phyloP scores from a whole-genome alignment of 2,113 vertebrate genomes.

The Python bivittatus region DNA sequence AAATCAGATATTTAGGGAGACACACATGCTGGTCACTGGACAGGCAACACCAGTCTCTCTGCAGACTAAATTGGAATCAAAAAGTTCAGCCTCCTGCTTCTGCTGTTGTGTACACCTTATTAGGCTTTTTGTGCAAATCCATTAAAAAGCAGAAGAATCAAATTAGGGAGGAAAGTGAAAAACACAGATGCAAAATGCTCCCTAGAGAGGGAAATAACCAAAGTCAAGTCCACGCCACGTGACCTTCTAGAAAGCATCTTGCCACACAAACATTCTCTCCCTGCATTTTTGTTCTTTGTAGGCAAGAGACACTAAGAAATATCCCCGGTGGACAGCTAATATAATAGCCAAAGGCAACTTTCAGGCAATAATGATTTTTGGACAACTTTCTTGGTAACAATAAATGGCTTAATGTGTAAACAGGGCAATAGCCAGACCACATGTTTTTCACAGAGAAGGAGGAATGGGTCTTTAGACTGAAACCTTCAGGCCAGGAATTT shows the following conservation, averaged over 20 bases:
- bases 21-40: conserved; percentile 53
- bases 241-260: neutral
- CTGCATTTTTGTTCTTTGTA: neutral
- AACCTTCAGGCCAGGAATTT: neutral
- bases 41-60: conserved; percentile 42
- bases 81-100: conserved; percentile 49
- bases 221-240: neutral
- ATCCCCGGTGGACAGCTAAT: neutral
- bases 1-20: conserved; percentile 76
- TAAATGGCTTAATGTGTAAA: neutral
- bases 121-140: neutral
- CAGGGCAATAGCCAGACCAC: neutral
- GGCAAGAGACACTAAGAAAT: neutral
- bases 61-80: neutral
- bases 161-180: too few species aligned
- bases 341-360: neutral
- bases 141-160: neutral
- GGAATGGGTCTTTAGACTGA: neutral
- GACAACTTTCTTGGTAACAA: neutral
- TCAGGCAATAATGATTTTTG: neutral
- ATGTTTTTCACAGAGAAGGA: too few species aligned
- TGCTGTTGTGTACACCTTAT: too few species aligned
- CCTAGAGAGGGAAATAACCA: neutral
- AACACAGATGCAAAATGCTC: neutral
- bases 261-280: neutral